These are phyloP conservation scores for Andrena camellia DNA, from an alignment of 2,888 invertebrate genomes.

Conservation along the genomic window DNA sequence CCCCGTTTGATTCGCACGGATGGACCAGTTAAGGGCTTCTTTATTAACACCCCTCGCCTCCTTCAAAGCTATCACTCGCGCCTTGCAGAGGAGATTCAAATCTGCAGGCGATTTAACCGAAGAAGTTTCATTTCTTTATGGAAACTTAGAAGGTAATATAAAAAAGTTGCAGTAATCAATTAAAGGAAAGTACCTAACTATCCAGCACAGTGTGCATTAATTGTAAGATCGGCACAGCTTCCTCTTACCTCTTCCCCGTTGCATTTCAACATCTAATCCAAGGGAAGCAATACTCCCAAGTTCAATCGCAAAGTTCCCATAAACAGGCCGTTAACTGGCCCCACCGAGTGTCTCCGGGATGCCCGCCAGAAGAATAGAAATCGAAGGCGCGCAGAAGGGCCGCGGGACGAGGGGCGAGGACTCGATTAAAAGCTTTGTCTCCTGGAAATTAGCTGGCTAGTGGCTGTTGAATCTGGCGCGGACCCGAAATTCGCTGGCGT, in stretches of 20 bases:
- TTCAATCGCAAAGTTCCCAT: too few species aligned
- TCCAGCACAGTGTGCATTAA: background rate
- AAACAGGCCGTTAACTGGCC: too few species aligned
- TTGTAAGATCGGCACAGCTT: background rate
- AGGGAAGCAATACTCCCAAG: too few species aligned
- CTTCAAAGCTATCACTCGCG: background rate
- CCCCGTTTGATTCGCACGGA: conserved; percentile 19
- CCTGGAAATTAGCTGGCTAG: conserved; percentile 69
- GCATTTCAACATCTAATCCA: conserved; percentile 18
- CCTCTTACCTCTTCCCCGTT: background rate
- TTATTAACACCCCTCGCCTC: conserved; percentile 16
- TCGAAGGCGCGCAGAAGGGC: background rate
- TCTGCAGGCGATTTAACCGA: conserved; percentile 49
- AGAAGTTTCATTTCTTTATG: background rate
- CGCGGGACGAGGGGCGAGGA: conserved; percentile 34
- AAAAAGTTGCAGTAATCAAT: background rate
- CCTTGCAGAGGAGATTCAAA: background rate
- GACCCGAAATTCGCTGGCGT: conserved; percentile 23
- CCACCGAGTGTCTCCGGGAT: too few species aligned
- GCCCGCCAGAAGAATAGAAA: conserved; percentile 19
- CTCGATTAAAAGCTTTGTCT: conserved; percentile 74
- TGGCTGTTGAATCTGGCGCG: conserved; percentile 57
- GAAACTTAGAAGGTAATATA: background rate
- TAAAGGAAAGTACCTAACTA: background rate
- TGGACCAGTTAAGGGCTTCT: conserved; percentile 14